Evolutionary conservation across 2,113 vertebrate genomes (phyloP), one percentile per base, ranked within the genome.

Genomic region (Petroica traversi): DNA sequence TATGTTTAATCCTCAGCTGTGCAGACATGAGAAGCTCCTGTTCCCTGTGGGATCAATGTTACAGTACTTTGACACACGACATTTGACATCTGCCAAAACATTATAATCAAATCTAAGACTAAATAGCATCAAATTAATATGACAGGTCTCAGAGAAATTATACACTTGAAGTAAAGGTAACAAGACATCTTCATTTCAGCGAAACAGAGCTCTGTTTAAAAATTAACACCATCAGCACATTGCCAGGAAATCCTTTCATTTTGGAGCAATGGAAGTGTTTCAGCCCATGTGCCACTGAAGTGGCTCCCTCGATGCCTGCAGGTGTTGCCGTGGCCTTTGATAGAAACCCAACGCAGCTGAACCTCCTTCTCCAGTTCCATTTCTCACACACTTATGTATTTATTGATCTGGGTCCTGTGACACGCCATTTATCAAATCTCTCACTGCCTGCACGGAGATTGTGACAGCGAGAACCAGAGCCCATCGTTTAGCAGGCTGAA

Each of bases 71-170:
- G 67, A 88, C 83, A 57, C 3, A 7, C 6, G 72, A 71, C 83
- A 63, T 64, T 48, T 84, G 74, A 51, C n/a, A 57, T 1, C 49
- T 20, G 45, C 52, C 93, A 91, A 75, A 95, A 69, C 28, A 77
- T 48, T 19, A 34, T 69, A 52, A 93, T 68, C 61, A 76, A 80
- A 79, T 45, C 7, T 9, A 40, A 61, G 22, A 12, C 45, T 43
- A 91, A 92, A 93, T n/a, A 69, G 29, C 40, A 67, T 40, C 67
- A 80, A 86, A 92, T 91, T 76, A 83, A 74, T 73, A 41, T 63
- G 75, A 71, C 45, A 91, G 71, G 33, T 61, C 36, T 75, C 52
- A 3, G 17, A 75, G 64, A 95, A 87, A 85, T 78, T 63, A 63
- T 12, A 26, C 41, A 51, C 29, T 86, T 29, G 41, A 55, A 84